Evolutionary conservation across 2,113 vertebrate genomes (phyloP), one percentile per base, ranked within the genome.

Genomic region (Neolamprologus ventralis): DNA sequence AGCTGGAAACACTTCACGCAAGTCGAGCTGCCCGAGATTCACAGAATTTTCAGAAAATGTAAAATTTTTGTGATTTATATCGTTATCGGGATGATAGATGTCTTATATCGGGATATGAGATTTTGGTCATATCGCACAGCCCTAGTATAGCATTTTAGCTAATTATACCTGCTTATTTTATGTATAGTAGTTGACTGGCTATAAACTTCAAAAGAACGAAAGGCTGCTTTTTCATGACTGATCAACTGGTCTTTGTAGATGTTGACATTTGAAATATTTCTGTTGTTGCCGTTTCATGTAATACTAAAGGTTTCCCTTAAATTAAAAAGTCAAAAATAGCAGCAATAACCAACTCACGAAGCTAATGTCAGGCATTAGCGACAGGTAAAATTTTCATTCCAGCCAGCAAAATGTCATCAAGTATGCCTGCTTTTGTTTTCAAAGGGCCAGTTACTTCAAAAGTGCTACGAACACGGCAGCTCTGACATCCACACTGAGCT

Each of bases 1-100:
- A 26, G 26, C 26, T 26, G 26, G 26, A 26, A 26, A 26, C 26
- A 26, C 26, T 26, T 26, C 26, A 26, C 26, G 26, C 26, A 26
- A 26, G 26, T 26, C 26, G 26, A 26, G 26, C 26, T 26, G 26
- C 26, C 26, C 26, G 26, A 26, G 26, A 26, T 26, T 26, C 26
- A 26, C 26, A 26, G 26, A 26, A 26, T 26, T 26, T 26, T 26
- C 26, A 26, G 26, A 26, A 26, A 26, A 26, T 26, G 26, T 26
- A 28, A 58, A 26, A 5, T 57, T 58, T 33, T 31, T 57, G 13
- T 28, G 55, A 58, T 58, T 58, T 58, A 58, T 58, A 58, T 28
- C 4, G 3, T 16, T 58, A 68, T 58, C 26, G 0, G 23, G 55
- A 58, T 0, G 0, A 58, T 58, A 58, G 55, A 1, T 16, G 55